Base-by-base conservation (phyloP, 2,888 invertebrate species). In the Tigriopus californicus region DNA sequence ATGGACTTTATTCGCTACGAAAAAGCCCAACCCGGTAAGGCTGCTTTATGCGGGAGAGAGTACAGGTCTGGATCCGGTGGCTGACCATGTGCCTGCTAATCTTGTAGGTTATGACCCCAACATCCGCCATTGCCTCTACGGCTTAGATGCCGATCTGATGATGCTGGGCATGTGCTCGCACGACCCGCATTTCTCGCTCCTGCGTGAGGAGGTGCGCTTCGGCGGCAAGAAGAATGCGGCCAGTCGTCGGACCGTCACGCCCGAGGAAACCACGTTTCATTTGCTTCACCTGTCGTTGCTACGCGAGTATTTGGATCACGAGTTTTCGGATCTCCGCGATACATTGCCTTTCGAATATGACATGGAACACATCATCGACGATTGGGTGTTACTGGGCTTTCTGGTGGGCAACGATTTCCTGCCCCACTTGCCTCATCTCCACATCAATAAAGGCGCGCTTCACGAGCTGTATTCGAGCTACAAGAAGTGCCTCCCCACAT, bases 361-460 rank as follows among this genome's bases (percentile, higher is more conserved):
- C 70, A 76, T 94, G 65, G 91, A 95, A 68, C 81, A 82, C 63
- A 79, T 98, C 58, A 89, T 97, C 25, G 97, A 98, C 69, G 97
- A 98, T 71, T 98, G 97, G 95, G 84, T 97, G 33, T 71, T 97
- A 18, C 90, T 97, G 90, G 90, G 92, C 1, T 95, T 95, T 70
- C 73, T 97, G 24, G 88, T 97, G 12, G 97, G 97, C 63, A 98
- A 98, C 69, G 97, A 98, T 72, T 98, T 98, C 72, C 87, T 98
- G 66, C 97, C 97, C 1, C 81, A 94, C 74, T 75, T 97, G 63
- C 97, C 97, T 2, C 83, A 91, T 71, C 78, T 98, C 70, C 91
- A 97, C 71, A 97, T 98, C 64, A 80, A 80, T 65, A 83, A 85
- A 67, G 89, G 90, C 67, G 90, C 91, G 13, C 72, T 97, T 63